Conservation (phyloP, 1,140 invertebrate genomes). For the Papilio glaucus region DNA sequence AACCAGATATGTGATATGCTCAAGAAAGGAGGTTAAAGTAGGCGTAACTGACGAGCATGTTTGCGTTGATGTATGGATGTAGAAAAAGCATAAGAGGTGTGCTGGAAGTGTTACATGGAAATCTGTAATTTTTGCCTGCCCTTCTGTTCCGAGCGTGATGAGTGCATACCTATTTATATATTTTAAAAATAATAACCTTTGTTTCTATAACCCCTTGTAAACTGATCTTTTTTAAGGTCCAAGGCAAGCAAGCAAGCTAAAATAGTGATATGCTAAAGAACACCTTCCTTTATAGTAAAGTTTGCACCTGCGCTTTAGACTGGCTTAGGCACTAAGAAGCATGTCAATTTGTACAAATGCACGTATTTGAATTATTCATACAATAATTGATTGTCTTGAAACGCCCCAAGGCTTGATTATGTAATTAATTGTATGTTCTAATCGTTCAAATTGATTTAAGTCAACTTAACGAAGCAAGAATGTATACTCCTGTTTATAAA, state of each 20-base stretch:
- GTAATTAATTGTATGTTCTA: constrained; percentile 11
- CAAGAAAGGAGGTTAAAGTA: too few species aligned
- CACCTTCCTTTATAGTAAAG: background rate
- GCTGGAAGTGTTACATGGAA: too few species aligned
- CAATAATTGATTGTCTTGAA: constrained; percentile 25
- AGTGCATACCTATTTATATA: too few species aligned
- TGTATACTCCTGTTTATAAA: background rate
- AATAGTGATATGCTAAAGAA: background rate
- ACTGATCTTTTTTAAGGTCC: background rate
- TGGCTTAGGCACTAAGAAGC: constrained; percentile 17
- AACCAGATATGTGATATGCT: too few species aligned
- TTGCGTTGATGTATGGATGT: too few species aligned
- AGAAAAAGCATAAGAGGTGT: too few species aligned
- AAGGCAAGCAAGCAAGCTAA: background rate
- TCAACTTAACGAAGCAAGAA: background rate
- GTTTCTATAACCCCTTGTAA: too few species aligned
- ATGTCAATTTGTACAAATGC: constrained; percentile 31
- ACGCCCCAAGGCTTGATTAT: constrained; percentile 24
- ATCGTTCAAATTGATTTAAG: background rate
- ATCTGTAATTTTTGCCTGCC: too few species aligned
- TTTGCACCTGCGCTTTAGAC: constrained; percentile 26
- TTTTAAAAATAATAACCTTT: too few species aligned
- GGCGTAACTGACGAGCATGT: too few species aligned
- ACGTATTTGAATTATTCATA: constrained; percentile 32
- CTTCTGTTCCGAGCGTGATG: too few species aligned